Conservation (phyloP, 2,113 vertebrate genomes). For the Pseudonaja textilis region DNA sequence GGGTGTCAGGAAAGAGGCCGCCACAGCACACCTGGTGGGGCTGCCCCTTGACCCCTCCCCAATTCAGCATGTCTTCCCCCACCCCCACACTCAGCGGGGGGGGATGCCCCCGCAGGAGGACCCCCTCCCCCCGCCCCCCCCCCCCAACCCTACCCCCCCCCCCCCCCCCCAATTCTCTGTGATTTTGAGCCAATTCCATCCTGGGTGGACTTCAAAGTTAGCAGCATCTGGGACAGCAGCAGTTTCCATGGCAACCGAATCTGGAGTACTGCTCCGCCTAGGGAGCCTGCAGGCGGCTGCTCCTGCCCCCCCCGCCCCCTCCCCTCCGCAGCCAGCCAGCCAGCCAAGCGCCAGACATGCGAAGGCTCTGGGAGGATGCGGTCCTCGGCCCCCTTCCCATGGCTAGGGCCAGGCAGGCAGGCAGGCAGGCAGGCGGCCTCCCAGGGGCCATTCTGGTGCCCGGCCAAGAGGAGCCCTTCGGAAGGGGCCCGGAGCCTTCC, state of each 20-base stretch:
- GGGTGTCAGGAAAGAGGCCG: not conserved
- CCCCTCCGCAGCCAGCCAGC: not conserved
- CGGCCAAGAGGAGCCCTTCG: not conserved
- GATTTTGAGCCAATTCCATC: conserved; percentile 73
- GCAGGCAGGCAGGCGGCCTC: too few relatives aligned
- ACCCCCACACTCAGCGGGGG: not conserved
- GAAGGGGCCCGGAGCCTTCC: not conserved
- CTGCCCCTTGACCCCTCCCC: not conserved
- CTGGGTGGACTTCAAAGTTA: conserved; percentile 74
- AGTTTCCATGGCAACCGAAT: conserved; percentile 76
- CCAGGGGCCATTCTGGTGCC: not conserved
- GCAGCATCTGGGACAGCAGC: conserved; percentile 72
- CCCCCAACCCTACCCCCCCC: not conserved
- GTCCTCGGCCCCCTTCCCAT: not conserved
- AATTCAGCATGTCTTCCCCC: not conserved
- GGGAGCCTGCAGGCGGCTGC: conserved; percentile 56
- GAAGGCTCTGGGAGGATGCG: not conserved
- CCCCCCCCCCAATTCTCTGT: conserved; percentile 52
- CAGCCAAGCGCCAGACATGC: not conserved
- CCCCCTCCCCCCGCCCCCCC: not conserved
- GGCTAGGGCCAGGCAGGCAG: not conserved
- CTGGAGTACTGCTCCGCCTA: conserved; percentile 67
- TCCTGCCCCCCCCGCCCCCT: conserved; percentile 44
- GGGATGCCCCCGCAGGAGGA: not conserved
- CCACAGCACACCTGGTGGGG: not conserved